These are phyloP conservation scores for Tetheella fluctuosa DNA, from an alignment of 2,888 invertebrate genomes.

Conservation along the genomic window DNA sequence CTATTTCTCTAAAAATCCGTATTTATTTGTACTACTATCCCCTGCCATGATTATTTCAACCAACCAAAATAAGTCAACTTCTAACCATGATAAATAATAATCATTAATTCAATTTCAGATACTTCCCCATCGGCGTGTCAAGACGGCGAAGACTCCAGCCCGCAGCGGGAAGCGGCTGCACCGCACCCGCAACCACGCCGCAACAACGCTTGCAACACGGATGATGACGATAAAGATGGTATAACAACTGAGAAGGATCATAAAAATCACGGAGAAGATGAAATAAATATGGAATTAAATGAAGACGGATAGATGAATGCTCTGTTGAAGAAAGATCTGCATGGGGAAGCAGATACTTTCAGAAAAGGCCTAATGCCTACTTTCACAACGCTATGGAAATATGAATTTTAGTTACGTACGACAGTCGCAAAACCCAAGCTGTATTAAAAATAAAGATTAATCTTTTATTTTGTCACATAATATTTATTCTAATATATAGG, in stretches of 20 bases:
- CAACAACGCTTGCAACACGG: constrained; percentile 19
- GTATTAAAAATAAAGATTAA: too few relatives aligned
- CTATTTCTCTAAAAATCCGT: too few relatives aligned
- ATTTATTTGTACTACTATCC: too few relatives aligned
- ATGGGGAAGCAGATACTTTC: background rate
- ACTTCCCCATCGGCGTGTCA: constrained; percentile 87
- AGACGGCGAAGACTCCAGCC: constrained; percentile 74
- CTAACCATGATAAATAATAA: too few relatives aligned
- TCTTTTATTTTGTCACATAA: too few relatives aligned
- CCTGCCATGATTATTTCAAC: too few relatives aligned
- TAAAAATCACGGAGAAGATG: background rate
- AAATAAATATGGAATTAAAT: background rate
- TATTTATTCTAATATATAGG: too few relatives aligned
- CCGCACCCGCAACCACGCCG: constrained; percentile 25
- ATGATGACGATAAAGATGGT: background rate
- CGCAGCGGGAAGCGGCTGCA: constrained; percentile 17
- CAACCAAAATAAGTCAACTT: too few relatives aligned
- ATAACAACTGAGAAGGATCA: background rate
- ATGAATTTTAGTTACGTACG: background rate
- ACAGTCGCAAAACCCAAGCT: background rate
- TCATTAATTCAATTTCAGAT: constrained; percentile 63
- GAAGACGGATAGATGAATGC: background rate
- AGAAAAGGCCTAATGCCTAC: too few relatives aligned
- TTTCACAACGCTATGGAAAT: background rate
- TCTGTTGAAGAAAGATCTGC: background rate